These are phyloP conservation scores for Zaprionus obscuricornis DNA, from an alignment of 2,888 invertebrate genomes.

Conservation along the genomic window DNA sequence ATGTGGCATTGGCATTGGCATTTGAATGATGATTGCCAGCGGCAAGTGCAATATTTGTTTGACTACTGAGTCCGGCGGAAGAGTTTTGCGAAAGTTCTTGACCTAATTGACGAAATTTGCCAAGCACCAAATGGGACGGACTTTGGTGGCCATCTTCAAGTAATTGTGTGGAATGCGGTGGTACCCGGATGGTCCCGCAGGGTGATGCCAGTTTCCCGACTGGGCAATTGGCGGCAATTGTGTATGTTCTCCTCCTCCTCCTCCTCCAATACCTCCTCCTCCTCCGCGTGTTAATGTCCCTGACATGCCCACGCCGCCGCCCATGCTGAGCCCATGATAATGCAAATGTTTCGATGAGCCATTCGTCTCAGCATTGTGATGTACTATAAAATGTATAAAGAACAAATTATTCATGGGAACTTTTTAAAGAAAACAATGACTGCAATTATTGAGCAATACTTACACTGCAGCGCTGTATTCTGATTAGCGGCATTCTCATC, in stretches of 20 bases:
- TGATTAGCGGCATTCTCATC: slow-evolving; percentile 78
- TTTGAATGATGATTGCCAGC: slow-evolving; percentile 79
- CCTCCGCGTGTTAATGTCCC: slow-evolving; percentile 85
- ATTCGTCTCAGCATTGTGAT: slow-evolving; percentile 86
- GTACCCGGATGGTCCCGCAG: slow-evolving; percentile 89
- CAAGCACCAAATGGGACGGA: slow-evolving; percentile 97
- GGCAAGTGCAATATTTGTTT: slow-evolving; percentile 76
- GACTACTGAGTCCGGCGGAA: slow-evolving; percentile 75
- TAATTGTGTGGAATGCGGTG: slow-evolving; percentile 84
- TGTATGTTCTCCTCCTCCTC: slow-evolving; percentile 85
- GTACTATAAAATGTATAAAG: slow-evolving; percentile 68
- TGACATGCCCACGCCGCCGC: slow-evolving; percentile 62
- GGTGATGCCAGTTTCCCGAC: slow-evolving; percentile 98
- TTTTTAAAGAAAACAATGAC: background rate
- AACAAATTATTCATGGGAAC: background rate
- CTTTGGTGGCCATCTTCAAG: slow-evolving; percentile 88
- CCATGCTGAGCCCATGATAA: slow-evolving; percentile 66
- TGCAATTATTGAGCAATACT: slow-evolving; percentile 40
- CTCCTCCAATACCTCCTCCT: slow-evolving; percentile 80
- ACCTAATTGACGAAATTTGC: slow-evolving; percentile 88
- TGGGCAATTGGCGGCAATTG: slow-evolving; percentile 86
- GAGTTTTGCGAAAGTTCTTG: slow-evolving; percentile 85
- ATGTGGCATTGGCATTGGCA: slow-evolving; percentile 70
- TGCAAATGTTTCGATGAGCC: slow-evolving; percentile 87
- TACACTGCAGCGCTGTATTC: slow-evolving; percentile 84